A percentile compares a stretch with the other conserved stretches of the same genome.
Conservation (phyloP, 2,797 vertebrate species). For the Petrocephalus schoutedeni region DNA sequence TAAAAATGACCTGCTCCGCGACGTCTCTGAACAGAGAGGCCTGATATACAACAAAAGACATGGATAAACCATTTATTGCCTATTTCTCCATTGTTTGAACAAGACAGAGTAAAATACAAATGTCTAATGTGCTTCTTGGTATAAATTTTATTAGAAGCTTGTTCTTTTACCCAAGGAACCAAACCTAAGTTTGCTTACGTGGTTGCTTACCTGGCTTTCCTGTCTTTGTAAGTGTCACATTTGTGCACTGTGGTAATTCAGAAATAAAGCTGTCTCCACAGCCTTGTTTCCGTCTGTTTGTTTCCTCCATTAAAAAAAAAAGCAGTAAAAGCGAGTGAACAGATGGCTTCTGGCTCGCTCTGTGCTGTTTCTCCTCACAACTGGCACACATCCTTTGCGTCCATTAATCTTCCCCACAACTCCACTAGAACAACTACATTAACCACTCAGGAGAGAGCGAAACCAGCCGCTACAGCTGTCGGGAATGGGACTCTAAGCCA, state of each 20-base stretch:
- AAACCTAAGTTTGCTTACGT: not conserved
- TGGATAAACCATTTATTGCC: not conserved
- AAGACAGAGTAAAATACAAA: not conserved
- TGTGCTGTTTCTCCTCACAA: slow-evolving; percentile 84
- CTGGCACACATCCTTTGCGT: slow-evolving; percentile 85
- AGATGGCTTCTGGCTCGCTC: slow-evolving; percentile 90
- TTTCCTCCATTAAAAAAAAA: slow-evolving; percentile 82
- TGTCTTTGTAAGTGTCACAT: slow-evolving; percentile 61
- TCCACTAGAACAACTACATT: slow-evolving; percentile 94
- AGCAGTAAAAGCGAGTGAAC: slow-evolving; percentile 86
- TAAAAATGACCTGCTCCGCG: not conserved
- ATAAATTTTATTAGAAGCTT: not conserved
- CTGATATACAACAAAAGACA: not conserved
- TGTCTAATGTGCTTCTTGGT: not conserved
- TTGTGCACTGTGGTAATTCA: slow-evolving; percentile 54
- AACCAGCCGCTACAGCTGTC: slow-evolving; percentile 81
- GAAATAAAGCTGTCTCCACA: slow-evolving; percentile 51
- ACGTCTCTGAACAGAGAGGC: not conserved
- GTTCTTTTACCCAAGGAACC: not conserved
- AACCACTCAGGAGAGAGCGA: slow-evolving; percentile 67
- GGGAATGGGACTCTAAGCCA: slow-evolving; percentile 78
- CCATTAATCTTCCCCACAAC: slow-evolving; percentile 98
- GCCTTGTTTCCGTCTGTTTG: slow-evolving; percentile 74
- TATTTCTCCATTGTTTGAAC: not conserved
- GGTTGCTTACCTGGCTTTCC: not conserved